phyloP scores from a whole-genome alignment of 2,888 invertebrate species.

The Halocaridina rubra region DNA sequence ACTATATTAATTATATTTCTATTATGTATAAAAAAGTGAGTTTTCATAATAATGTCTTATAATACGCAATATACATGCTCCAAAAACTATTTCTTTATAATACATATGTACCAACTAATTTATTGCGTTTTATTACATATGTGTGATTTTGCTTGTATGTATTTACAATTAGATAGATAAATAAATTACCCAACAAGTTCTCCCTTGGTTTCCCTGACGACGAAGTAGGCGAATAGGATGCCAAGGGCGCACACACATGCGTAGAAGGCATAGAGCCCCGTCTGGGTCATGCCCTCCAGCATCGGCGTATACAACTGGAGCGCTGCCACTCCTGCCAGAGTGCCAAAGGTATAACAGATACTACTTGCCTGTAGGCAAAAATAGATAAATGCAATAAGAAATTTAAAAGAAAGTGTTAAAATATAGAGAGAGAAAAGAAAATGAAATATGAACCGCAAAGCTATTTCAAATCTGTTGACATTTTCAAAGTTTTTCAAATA shows the following conservation, averaged over 20 bases:
- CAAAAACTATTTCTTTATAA: too few species aligned
- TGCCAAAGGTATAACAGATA: neutral
- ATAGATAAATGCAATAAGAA: neutral
- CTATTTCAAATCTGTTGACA: neutral
- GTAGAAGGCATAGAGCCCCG: constrained; percentile 13
- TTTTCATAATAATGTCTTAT: neutral
- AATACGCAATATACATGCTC: neutral
- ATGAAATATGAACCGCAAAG: neutral
- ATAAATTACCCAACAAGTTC: neutral
- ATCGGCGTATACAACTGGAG: constrained; percentile 19
- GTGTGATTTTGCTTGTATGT: neutral
- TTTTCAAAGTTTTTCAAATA: neutral
- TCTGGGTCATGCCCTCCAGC: neutral
- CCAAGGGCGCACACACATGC: neutral
- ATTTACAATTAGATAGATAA: neutral
- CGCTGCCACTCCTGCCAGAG: neutral
- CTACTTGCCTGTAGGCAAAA: neutral
- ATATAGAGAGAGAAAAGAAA: neutral
- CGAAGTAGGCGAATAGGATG: neutral
- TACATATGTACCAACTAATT: too few species aligned
- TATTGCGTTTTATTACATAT: too few species aligned
- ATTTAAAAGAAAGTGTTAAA: neutral
- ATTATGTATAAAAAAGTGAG: too few species aligned
- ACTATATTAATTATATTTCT: too few species aligned
- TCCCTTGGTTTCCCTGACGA: constrained; percentile 17